Evolutionary conservation across 1,140 invertebrate genomes (phyloP).

Genomic region (silkworm (Bombyx mori)): ASM3026992v2 NC_085112.1:253501-254000

Average conservation of each 20-base stretch:
- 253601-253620: neutral
- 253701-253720: no score
- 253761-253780: no score
- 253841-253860: slow-evolving; percentile 41
- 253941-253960: slow-evolving; percentile 39
- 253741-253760: no score
- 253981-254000: slow-evolving; percentile 21
- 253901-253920: slow-evolving; percentile 39
- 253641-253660: neutral
- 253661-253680: neutral
- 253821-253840: slow-evolving; percentile 24
- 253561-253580: no score
- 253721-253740: no score
- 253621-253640: neutral
- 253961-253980: slow-evolving; percentile 23
- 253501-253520: no score
- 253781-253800: neutral
- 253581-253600: neutral
- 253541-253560: no score
- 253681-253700: neutral
- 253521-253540: no score
- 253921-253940: slow-evolving; percentile 39
- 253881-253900: slow-evolving; percentile 37
- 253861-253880: slow-evolving; percentile 38
- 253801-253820: neutral